Evolutionary conservation across 2,113 vertebrate genomes (phyloP).

Genomic region (Scalopus aquaticus): DNA sequence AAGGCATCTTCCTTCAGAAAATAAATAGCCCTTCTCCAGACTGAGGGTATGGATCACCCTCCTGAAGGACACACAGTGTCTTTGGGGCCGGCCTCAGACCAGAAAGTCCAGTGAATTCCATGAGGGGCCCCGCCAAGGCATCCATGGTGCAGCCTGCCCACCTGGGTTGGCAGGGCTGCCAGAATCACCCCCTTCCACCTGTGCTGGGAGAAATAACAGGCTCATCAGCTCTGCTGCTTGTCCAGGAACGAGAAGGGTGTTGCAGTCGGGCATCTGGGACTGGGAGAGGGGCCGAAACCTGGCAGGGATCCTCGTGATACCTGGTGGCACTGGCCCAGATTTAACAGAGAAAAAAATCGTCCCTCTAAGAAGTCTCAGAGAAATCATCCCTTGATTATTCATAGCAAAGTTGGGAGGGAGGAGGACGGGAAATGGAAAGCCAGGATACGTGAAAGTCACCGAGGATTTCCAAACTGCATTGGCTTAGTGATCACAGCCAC

Average conservation of each 20-base stretch:
- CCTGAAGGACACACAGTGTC: conserved; percentile 42
- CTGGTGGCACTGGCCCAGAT: background rate
- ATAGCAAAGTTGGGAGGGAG: background rate
- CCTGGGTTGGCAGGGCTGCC: no score
- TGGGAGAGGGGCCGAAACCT: background rate
- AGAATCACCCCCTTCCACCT: background rate
- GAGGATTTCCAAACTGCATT: background rate
- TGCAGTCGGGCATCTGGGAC: background rate
- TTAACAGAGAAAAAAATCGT: background rate
- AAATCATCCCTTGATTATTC: background rate
- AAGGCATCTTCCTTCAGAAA: conserved; percentile 50
- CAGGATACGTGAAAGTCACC: background rate
- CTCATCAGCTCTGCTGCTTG: background rate
- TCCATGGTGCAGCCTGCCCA: background rate
- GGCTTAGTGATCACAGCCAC: background rate
- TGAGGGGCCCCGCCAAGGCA: background rate
- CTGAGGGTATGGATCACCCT: background rate
- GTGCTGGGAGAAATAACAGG: background rate
- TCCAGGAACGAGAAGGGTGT: background rate
- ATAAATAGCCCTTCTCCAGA: conserved; percentile 52
- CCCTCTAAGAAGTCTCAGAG: background rate
- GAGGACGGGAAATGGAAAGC: background rate
- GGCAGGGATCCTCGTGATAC: background rate
- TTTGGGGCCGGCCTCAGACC: background rate
- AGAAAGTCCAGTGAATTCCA: background rate